These are phyloP conservation scores for Macroramphosus scolopax DNA, from an alignment of 2,797 vertebrate genomes.

Conservation along the genomic window DNA sequence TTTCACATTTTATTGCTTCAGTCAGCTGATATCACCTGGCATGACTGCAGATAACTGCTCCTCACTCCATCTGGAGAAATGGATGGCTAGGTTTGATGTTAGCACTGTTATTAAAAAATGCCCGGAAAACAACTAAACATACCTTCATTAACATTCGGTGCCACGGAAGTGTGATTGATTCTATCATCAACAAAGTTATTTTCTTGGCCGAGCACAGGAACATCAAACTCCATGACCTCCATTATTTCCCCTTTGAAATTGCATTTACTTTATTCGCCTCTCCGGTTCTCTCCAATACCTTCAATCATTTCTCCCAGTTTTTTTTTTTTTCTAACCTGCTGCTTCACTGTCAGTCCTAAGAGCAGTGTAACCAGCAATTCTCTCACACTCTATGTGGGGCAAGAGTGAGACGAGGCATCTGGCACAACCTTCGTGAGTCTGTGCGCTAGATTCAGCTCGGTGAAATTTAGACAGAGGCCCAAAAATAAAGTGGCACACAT, in stretches of 20 bases:
- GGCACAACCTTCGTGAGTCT: slow-evolving; percentile 59
- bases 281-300: slow-evolving; percentile 69
- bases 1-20: slow-evolving; percentile 67
- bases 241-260: slow-evolving; percentile 78
- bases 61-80: slow-evolving; percentile 41
- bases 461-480: slow-evolving; percentile 50
- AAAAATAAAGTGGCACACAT: slow-evolving; percentile 60
- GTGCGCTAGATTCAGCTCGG: slow-evolving; percentile 45
- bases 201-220: slow-evolving; percentile 62
- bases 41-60: slow-evolving; percentile 43
- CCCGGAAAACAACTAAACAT: slow-evolving; percentile 49
- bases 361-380: slow-evolving; percentile 65
- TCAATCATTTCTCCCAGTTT: slow-evolving; percentile 72
- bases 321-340: slow-evolving; percentile 65
- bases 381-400: slow-evolving; percentile 73
- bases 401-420: slow-evolving; percentile 61
- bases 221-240: slow-evolving; percentile 74
- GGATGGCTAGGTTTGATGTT: slow-evolving; percentile 52
- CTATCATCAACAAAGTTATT: slow-evolving; percentile 69
- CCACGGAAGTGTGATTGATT: slow-evolving; percentile 66
- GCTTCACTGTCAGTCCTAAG: slow-evolving; percentile 66
- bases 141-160: slow-evolving; percentile 66
- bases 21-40: slow-evolving; percentile 56
- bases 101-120: slow-evolving; percentile 60
- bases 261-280: slow-evolving; percentile 72